Evolutionary conservation across 1,140 invertebrate genomes (phyloP), one percentile per base, ranked within the genome.

Genomic region (Papilio dardanus): DNA sequence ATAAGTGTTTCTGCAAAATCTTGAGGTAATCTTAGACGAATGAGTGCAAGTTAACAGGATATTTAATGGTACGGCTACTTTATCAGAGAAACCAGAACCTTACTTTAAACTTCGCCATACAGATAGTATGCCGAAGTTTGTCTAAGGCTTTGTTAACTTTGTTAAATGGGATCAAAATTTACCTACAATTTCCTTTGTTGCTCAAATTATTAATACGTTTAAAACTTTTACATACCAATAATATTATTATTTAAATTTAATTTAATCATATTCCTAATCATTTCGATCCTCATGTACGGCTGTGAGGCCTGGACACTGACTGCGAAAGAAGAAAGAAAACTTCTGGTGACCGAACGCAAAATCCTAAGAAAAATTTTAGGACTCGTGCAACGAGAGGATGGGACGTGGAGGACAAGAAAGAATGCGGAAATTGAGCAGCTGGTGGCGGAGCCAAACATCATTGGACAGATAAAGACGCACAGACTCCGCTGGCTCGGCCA

Each of bases 141-240:
- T 62, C 54, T 24, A 62, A 62, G 21, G 54, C 54, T 62, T 62
- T 62, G 54, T 62, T 62, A 62, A 62, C 54, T 62, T 28, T 62
- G 54, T 62, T 62, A 62, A 62, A 54, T 54, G 50, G 50, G 50
- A 54, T 54, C 50, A 54, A 54, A 62, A 62, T 62, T 62, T 62
- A 28, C 12, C 24, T 62, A 24, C 54, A 28, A 62, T 62, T 62
- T 62, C 54, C 21, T 62, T 62, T 14, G 54, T 62, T 62, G 24
- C 24, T 62, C 24, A 28, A 62, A 62, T 62, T 62, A 62, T 62
- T 62, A 62, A 28, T 30, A 62, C 12, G 10, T 14, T 62, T 62
- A 14, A 5, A 62, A 62, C 50, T 54, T 54, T 54, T 21, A 24
- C 50, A 54, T 54, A 24, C 1, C 19, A 54, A 54, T 54, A 8